Conservation (phyloP, 2,113 vertebrate genomes). For the Taurulus bubalis region DNA sequence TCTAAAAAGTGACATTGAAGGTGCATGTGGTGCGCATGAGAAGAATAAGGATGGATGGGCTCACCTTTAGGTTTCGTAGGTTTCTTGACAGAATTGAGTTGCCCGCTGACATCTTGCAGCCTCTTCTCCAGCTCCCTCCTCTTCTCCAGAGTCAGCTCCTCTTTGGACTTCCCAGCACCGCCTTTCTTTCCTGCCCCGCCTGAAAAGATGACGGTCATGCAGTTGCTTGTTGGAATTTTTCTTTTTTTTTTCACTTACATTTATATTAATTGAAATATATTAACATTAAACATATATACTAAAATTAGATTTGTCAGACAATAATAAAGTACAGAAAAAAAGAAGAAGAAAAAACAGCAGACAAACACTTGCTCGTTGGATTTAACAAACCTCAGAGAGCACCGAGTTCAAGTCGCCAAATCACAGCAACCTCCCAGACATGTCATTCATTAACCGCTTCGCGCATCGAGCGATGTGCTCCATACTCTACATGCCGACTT, state of each 20-base stretch:
- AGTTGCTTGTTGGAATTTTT: no score
- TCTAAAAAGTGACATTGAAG: neutral
- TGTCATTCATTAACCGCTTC: neutral
- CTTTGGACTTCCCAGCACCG: constrained; percentile 89
- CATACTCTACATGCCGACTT: neutral
- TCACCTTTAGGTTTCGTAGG: constrained; percentile 91
- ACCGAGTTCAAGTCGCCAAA: neutral
- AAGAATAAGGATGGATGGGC: neutral
- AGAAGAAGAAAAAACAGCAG: no score
- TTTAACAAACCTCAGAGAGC: neutral
- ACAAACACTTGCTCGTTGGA: neutral
- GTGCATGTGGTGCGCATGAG: neutral
- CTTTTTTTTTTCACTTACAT: no score
- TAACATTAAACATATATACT: no score
- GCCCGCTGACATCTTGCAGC: constrained; percentile 93
- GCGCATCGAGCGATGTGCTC: neutral
- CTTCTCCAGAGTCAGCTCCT: constrained; percentile 94
- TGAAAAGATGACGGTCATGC: neutral
- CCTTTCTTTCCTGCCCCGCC: constrained; percentile 85
- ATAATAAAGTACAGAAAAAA: no score
- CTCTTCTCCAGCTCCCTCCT: constrained; percentile 92
- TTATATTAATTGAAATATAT: no score
- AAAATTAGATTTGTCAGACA: no score
- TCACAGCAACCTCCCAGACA: neutral
- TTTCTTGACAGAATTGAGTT: constrained; percentile 94